A percentile compares a stretch with the other conserved stretches of the same genome.
Evolutionary conservation across 2,888 invertebrate genomes (phyloP).

Genomic region (Tetranychus piercei): DNA sequence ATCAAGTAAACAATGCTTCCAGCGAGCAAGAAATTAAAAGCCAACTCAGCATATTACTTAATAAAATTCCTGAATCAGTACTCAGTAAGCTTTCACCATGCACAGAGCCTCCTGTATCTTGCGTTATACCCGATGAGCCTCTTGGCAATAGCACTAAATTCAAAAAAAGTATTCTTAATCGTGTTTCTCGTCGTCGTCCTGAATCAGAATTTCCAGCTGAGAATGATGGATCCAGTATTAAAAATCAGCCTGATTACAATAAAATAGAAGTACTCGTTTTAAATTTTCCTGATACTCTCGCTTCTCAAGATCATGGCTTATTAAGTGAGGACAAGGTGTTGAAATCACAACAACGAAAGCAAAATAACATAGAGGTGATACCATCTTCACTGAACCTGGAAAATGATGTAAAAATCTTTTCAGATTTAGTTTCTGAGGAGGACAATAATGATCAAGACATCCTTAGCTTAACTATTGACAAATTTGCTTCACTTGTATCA

Average conservation of each 20-base stretch:
- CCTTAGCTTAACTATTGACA: conserved; percentile 90
- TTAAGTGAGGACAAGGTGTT: conserved; percentile 47
- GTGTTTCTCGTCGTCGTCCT: background rate
- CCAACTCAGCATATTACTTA: background rate
- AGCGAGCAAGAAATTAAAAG: background rate
- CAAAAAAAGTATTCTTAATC: background rate
- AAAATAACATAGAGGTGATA: background rate
- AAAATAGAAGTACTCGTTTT: conserved; percentile 45
- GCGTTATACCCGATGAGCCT: background rate
- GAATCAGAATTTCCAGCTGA: background rate
- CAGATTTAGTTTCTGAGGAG: conserved; percentile 92
- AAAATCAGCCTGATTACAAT: background rate
- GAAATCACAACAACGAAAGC: conserved; percentile 32
- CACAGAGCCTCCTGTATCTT: too few species aligned
- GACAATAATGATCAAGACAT: conserved; percentile 60
- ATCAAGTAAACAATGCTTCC: conserved; percentile 6
- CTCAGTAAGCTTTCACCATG: background rate
- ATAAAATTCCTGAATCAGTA: conserved; percentile 7
- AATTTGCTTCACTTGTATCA: conserved; percentile 63
- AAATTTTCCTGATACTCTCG: conserved; percentile 42
- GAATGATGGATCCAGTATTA: background rate
- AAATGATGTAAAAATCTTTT: conserved; percentile 65
- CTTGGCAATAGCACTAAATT: background rate
- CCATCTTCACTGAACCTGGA: conserved; percentile 34
- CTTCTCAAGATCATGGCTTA: conserved; percentile 42